Evolutionary conservation across 2,113 vertebrate species (phyloP).

Genomic region (Peromyscus polionotus): DNA sequence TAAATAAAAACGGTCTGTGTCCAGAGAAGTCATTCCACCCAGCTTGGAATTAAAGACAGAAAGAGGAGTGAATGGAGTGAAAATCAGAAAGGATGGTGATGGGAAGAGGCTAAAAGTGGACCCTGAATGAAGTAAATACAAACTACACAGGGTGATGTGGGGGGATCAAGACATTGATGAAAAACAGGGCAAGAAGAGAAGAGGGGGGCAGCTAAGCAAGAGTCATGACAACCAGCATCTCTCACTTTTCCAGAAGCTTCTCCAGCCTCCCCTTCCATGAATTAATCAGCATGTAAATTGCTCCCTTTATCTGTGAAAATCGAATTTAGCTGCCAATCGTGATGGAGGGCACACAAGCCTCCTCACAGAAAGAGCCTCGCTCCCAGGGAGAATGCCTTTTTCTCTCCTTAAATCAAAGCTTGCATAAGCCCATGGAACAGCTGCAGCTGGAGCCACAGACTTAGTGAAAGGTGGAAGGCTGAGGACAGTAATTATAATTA

Average conservation of each 20-base stretch:
- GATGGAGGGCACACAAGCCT: slow-evolving; percentile 65
- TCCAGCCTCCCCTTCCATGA: slow-evolving; percentile 41
- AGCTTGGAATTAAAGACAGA: background rate
- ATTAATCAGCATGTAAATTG: slow-evolving; percentile 78
- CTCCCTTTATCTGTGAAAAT: slow-evolving; percentile 76
- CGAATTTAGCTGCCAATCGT: slow-evolving; percentile 80
- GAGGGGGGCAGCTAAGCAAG: background rate
- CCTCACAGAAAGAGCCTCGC: slow-evolving; percentile 70
- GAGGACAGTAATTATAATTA: slow-evolving; percentile 79
- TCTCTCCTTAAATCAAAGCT: slow-evolving; percentile 76
- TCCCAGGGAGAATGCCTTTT: slow-evolving; percentile 63
- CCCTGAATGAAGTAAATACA: background rate
- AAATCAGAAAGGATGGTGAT: background rate
- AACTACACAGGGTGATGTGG: background rate
- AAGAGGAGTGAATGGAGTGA: background rate
- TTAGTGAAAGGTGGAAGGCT: slow-evolving; percentile 74
- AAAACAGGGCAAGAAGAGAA: background rate
- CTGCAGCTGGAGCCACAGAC: slow-evolving; percentile 74
- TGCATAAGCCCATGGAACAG: slow-evolving; percentile 59
- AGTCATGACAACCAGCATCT: background rate
- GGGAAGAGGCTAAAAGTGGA: background rate
- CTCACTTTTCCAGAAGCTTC: slow-evolving; percentile 57
- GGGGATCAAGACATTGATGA: background rate
- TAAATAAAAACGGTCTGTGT: background rate
- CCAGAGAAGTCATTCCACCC: background rate